Evolutionary conservation across 2,888 invertebrate genomes (phyloP), one percentile per base, ranked within the genome.

Genomic region (Rotaria macrura): DNA sequence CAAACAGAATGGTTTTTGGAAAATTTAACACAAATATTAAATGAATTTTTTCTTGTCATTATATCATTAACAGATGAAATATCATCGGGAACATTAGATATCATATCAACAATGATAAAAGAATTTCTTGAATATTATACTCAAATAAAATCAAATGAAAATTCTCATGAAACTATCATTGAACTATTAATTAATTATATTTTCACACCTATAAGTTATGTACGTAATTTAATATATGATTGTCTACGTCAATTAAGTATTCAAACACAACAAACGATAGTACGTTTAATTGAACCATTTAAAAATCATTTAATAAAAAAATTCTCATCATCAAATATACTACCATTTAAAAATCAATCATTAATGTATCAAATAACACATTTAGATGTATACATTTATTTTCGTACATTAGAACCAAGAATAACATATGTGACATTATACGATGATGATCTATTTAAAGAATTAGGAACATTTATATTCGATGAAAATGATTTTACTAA

Each of bases 321-420:
- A 43, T 43, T 79, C n/a, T 40, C 43, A 20, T 79, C 79, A 5
- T 79, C n/a, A 79, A 79, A 79, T 43, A 40, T 43, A 12, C 43
- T 79, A 79, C 79, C 79, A 43, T 79, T 79, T 14, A 79, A 79
- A 79, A 43, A 79, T 43, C 79, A 79, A 43, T 79, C 79, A 40
- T n/a, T 79, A 23, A n/a, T 25, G 1, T 79, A 43, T 43, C 79
- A 79, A 79, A 43, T 79, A 40, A 25, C 79, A 10, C n/a, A 43
- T 43, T n/a, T 79, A 14, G 79, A 79, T n/a, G 25, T 43, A 0
- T 79, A 79, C 43, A 43, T 43, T 43, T 79, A n/a, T 43, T 43
- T 79, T 79, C 79, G 79, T 43, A 79, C 79, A 43, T 43, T 79
- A 12, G 79, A 79, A 79, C 79, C 79, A n/a, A 79, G 43, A 79